Base-by-base conservation (phyloP, 2,888 invertebrate species). In the Erebia epiphron region DNA sequence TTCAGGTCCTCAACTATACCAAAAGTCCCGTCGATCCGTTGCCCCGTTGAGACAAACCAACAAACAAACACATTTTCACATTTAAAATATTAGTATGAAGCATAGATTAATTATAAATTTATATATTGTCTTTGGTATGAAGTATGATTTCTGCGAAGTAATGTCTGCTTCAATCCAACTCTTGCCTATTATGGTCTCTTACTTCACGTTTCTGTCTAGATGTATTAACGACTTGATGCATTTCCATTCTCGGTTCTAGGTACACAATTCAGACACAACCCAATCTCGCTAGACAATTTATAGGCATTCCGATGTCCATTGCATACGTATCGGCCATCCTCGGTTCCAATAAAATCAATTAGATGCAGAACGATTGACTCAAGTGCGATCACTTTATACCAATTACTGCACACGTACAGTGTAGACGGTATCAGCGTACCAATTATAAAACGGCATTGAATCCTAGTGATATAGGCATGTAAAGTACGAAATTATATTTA, bases 341-440 rank as follows among this genome's bases (percentile, higher is more conserved):
- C 68, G 52, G 75, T 73, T 72, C 67, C 78, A 77, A 79, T 78
- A 75, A 76, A 77, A 77, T 72, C 79, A 77, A 79, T 79, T 79
- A 79, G 69, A 74, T 75, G 73, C 70, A 71, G 73, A 64, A 68
- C 72, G 68, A 75, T 73, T 73, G 74, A 70, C 69, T 73, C 75
- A 76, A 76, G 76, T 77, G 78, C 76, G 72, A 78, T 77, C 78
- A 79, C 75, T 75, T 78, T 75, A 69, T 76, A 70, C 63, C 76
- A 76, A 76, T 77, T 76, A 75, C 69, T 54, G 54, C 67, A 67
- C 67, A 74, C 69, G 65, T 61, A 56, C 61, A 67, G 61, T 50
- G 72, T 67, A 72, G 1, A 65, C 35, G 56, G 49, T 68, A 67
- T 61, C 56, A 63, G 67, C 56, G 21, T 71, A 63, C 52, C 50